These are phyloP conservation scores for Tadarida brasiliensis DNA, from an alignment of 2,797 vertebrate genomes.

Conservation along the genomic window DNA sequence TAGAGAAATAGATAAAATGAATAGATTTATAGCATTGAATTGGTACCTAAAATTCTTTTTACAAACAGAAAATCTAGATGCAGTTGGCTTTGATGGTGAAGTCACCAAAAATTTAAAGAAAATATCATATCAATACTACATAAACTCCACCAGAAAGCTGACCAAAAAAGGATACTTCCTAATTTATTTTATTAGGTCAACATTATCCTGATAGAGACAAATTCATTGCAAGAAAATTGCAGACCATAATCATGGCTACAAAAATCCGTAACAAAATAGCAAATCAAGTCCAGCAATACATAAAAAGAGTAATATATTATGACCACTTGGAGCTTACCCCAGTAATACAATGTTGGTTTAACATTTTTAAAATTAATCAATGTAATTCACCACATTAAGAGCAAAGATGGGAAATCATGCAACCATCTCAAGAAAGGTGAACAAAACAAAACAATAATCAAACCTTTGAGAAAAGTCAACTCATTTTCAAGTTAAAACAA, in stretches of 20 bases:
- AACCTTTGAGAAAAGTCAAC: background rate
- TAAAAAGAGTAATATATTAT: background rate
- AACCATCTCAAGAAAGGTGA: background rate
- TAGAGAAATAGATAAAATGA: background rate
- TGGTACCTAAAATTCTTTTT: constrained; percentile 11
- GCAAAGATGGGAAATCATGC: background rate
- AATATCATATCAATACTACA: background rate
- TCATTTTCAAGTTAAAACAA: background rate
- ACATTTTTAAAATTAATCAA: background rate
- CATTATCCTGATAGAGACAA: background rate
- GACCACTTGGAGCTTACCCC: background rate
- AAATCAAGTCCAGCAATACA: background rate
- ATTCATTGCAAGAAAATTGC: background rate
- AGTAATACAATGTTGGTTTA: background rate
- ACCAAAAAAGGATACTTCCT: background rate
- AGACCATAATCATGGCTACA: background rate
- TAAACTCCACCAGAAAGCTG: background rate
- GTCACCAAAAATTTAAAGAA: background rate
- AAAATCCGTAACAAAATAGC: background rate
- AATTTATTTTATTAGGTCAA: background rate
- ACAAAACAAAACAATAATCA: background rate
- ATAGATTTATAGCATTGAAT: background rate
- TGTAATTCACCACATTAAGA: background rate
- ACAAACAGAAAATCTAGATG: background rate
- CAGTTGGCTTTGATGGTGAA: background rate